Evolutionary conservation across 2,797 vertebrate genomes (phyloP), one percentile per base, ranked within the genome.

Genomic region (Malacoraja senta): DNA sequence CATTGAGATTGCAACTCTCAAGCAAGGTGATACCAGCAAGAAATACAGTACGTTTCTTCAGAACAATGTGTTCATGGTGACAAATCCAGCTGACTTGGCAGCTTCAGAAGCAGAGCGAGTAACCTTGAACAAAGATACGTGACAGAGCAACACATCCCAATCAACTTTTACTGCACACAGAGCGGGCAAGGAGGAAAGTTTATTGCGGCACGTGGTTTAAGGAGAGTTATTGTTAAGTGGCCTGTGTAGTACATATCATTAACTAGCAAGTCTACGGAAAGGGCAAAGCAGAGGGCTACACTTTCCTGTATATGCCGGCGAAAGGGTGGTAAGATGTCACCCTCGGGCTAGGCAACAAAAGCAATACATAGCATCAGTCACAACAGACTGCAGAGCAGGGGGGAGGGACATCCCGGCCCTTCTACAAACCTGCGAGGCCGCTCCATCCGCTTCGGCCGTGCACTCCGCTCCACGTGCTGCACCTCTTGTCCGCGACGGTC

Each of bases 371-470:
- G 68, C 44, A 53, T 92, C 61, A 35, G n/a, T 68, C 19, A 68
- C 58, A 29, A 65, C n/a, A 86, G 83, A 32, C 29, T 63, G 63
- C 65, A 68, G 84, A 88, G 63, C 84, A 8, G 65, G 84, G 63
- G 84, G 24, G 2, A 65, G 63, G 21, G 24, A 88, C 21, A 15
- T 35, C 84, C 84, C n/a, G 17, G 19, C 76, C 93, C 32, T 17
- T 81, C 65, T 79, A 83, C 76, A 78, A 93, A 99, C 99, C 98
- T 99, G 99, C 96, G 97, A 98, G 95, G 97, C 97, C 93, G 98
- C 95, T 44, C 97, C 97, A 94, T 98, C 98, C 0, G 97, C 96
- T 93, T 96, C 96, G 21, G 97, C 95, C 7, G 96, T 94, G 71
- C 97, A 95, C 6, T 98, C 97, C 0, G 97, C 95, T 0, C 96